These are phyloP conservation scores for Drosophila ezoana DNA, from an alignment of 2,888 invertebrate genomes.

Conservation along the genomic window DNA sequence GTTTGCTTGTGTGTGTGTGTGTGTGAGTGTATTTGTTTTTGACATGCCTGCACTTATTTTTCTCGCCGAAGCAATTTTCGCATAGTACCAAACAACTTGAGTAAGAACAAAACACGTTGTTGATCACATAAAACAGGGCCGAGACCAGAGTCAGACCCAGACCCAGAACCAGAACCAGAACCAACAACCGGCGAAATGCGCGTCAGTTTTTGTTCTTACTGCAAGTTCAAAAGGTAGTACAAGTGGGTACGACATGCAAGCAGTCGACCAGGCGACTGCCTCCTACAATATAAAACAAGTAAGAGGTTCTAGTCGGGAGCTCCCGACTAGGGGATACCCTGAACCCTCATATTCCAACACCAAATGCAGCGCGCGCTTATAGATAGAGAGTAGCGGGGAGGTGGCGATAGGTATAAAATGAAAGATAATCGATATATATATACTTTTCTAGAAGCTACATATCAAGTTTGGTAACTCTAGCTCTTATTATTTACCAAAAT, in stretches of 20 bases:
- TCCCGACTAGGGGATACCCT: too few relatives aligned
- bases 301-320: too few relatives aligned
- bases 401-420: too few relatives aligned
- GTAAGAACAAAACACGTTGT: constrained; percentile 77
- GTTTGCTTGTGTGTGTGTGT: constrained; percentile 36
- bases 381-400: too few relatives aligned
- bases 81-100: constrained; percentile 59
- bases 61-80: constrained; percentile 57
- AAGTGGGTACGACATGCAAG: constrained; percentile 78
- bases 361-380: too few relatives aligned
- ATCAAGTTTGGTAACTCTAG: too few relatives aligned
- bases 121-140: constrained; percentile 73
- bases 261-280: constrained; percentile 33
- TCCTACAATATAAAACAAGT: constrained; percentile 31
- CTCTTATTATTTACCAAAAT: too few relatives aligned
- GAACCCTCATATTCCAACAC: too few relatives aligned
- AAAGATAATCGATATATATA: too few relatives aligned
- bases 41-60: constrained; percentile 58
- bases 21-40: constrained; percentile 53
- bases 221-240: constrained; percentile 73
- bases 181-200: constrained; percentile 31
- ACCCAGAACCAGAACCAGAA: constrained; percentile 25
- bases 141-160: constrained; percentile 34
- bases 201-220: constrained; percentile 54
- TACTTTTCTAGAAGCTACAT: too few relatives aligned